These are phyloP conservation scores for Limnodromus scolopaceus DNA, from an alignment of 2,797 vertebrate genomes.

Conservation along the genomic window DNA sequence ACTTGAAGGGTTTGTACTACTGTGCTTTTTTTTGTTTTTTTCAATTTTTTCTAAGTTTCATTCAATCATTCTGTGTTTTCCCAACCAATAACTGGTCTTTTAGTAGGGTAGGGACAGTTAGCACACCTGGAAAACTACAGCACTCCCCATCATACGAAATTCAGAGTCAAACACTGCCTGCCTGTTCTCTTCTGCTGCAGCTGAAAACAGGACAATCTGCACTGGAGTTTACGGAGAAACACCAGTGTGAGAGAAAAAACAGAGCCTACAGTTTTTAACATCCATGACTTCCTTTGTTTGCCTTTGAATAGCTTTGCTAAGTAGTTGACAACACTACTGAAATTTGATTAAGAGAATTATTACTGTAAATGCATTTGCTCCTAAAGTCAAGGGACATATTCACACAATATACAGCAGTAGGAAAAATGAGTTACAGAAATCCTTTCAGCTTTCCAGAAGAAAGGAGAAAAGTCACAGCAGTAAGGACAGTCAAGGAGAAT, in stretches of 20 bases:
- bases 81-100: not conserved
- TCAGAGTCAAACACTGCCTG: not conserved
- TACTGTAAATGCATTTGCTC: not conserved
- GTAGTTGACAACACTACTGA: not conserved
- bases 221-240: not conserved
- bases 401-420: not conserved
- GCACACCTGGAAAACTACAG: not conserved
- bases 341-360: not conserved
- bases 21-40: not conserved
- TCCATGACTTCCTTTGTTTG: not conserved
- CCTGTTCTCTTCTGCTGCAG: not conserved
- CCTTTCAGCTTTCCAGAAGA: not conserved
- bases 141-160: not conserved
- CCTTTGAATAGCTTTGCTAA: not conserved
- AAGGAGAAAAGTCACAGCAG: not conserved
- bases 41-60: not conserved
- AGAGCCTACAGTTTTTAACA: not conserved
- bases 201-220: not conserved
- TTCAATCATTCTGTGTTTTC: not conserved
- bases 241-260: not conserved
- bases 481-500: not conserved
- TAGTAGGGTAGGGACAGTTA: not conserved
- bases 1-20: not conserved
- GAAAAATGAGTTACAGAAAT: not conserved
- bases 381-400: not conserved